Base-by-base conservation (phyloP, 2,113 vertebrate genomes). In the Osmerus eperlanus region DNA sequence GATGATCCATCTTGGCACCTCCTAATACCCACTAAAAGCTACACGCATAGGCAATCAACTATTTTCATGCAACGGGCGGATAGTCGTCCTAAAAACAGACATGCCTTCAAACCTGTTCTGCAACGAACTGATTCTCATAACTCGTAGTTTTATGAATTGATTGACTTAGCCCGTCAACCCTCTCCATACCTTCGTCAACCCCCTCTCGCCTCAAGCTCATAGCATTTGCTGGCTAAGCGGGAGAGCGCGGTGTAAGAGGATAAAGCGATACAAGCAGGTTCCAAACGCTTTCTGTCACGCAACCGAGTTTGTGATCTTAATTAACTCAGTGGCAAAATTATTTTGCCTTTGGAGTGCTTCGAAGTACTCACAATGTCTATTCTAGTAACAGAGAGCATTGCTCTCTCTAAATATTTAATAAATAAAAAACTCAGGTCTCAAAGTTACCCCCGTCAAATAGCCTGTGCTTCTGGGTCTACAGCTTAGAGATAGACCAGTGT, bases 201-300 rank as follows among this genome's bases (percentile, higher is more conserved):
- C 73, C 77, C 70, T 25, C 72, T 65, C 82, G 72, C 32, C 32
- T 36, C 32, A 36, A 73, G 78, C 73, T 67, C 70, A 69, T 56
- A 84, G 81, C 72, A 78, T 86, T 78, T 87, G 79, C 83, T 85
- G 82, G 76, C 80, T 91, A 88, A 89, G 80, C 83, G 68, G 79
- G 73, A 78, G 82, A 76, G 87, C 79, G 70, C 75, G 67, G 80
- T 83, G 72, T 91, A 90, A 90, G 89, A 90, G 87, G 90, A 91
- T 91, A 85, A 89, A 85, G 71, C 51, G 75, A 81, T 72, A 77
- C 77, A 70, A 81, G 80, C 83, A 80, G 74, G 85, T 88, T 75
- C 79, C 77, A 71, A 74, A 72, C 76, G 74, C 80, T 78, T 81
- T 89, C 90, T 89, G 90, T 92, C 91, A 91, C 91, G 89, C 91